phyloP scores from a whole-genome alignment of 1,140 invertebrate species.

The Drosophila elegans region DNA sequence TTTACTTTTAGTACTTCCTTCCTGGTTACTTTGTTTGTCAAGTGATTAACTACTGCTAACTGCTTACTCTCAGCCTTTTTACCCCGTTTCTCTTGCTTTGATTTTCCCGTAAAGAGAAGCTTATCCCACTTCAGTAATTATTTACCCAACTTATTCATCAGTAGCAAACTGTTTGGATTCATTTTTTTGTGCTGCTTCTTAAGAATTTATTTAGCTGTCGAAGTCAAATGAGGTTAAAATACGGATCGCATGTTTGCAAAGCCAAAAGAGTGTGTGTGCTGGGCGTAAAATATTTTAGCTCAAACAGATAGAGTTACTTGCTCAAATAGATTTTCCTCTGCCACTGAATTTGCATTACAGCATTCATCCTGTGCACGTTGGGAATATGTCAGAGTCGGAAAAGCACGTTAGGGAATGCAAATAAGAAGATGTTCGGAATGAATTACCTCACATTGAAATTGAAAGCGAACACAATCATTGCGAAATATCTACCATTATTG shows the following conservation, averaged over 20 bases:
- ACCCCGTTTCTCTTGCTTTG: constrained; percentile 26
- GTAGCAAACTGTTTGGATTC: constrained; percentile 14
- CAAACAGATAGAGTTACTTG: constrained; percentile 33
- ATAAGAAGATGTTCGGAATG: background rate
- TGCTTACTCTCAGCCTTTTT: constrained; percentile 15
- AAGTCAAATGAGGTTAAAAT: constrained; percentile 28
- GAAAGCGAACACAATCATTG: background rate
- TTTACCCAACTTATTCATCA: constrained; percentile 23
- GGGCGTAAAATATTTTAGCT: constrained; percentile 3
- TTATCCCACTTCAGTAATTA: constrained; percentile 29
- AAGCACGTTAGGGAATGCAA: constrained; percentile 23
- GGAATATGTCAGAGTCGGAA: constrained; percentile 17
- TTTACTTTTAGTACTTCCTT: constrained; percentile 47
- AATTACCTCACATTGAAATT: background rate
- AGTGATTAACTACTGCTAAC: constrained; percentile 72
- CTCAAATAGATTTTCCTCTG: constrained; percentile 27
- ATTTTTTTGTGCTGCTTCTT: constrained; percentile 15
- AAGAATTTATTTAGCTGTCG: constrained; percentile 23
- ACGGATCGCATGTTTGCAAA: background rate
- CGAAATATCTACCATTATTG: constrained; percentile 12
- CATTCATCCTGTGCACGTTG: constrained; percentile 19
- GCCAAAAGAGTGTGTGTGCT: background rate
- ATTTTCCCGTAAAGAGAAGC: constrained; percentile 34
- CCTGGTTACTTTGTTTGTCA: constrained; percentile 57
- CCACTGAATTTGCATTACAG: constrained; percentile 30